Evolutionary conservation across 2,113 vertebrate species (phyloP).

Genomic region (Scomber japonicus): DNA sequence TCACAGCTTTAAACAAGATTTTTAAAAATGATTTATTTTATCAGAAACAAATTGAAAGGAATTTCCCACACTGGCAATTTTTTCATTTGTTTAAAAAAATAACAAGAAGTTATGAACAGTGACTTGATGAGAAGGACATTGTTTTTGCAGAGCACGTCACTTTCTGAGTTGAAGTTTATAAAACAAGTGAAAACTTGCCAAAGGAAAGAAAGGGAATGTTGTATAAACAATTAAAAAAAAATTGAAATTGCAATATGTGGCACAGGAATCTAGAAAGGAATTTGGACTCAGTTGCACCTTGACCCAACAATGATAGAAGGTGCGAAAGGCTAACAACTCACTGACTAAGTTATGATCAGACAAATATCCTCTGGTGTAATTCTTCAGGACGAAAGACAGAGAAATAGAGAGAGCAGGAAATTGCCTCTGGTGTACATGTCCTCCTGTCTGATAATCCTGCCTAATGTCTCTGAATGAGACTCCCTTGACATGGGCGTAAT

Average conservation of each 20-base stretch:
- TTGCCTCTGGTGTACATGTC: constrained; percentile 65
- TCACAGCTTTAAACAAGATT: too few species aligned
- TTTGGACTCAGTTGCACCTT: background rate
- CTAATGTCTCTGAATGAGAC: constrained; percentile 60
- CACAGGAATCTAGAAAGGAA: background rate
- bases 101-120: too few species aligned
- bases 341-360: constrained; percentile 45
- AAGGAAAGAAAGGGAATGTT: too few species aligned
- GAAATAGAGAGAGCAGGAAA: constrained; percentile 19
- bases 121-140: too few species aligned
- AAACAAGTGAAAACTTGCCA: too few species aligned
- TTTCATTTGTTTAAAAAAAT: too few species aligned
- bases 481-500: constrained; percentile 63
- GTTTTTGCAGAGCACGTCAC: too few species aligned
- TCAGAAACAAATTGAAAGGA: constrained; percentile 3
- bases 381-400: background rate
- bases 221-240: background rate
- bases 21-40: too few species aligned
- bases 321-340: constrained; percentile 19
- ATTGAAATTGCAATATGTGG: background rate
- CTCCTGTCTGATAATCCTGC: constrained; percentile 55
- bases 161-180: too few species aligned
- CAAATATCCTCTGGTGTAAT: constrained; percentile 35
- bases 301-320: constrained; percentile 2
- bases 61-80: background rate